Percentiles rank a stretch among this genome's conserved stretches.
Evolutionary conservation across 1,140 invertebrate genomes (phyloP).

Genomic region (Trichonephila inaurata): DNA sequence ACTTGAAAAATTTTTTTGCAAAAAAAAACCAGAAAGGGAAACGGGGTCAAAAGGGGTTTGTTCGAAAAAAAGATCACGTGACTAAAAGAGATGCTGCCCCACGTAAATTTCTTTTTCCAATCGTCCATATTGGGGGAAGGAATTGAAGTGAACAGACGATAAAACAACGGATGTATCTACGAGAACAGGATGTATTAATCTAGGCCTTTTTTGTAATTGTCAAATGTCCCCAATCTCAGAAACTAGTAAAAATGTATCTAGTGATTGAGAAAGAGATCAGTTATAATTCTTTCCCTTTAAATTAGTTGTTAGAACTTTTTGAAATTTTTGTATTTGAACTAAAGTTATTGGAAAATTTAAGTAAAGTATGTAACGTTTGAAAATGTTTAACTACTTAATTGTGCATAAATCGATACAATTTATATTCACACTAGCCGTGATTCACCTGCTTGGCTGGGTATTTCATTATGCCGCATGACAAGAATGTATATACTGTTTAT

Average conservation of each 20-base stretch:
- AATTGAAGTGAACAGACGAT: background rate
- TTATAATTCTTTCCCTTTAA: background rate
- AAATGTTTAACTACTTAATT: too few relatives aligned
- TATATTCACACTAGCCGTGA: too few relatives aligned
- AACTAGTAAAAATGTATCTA: background rate
- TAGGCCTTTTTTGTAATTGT: background rate
- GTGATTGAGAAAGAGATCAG: background rate
- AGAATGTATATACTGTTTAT: too few relatives aligned
- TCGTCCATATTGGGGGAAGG: background rate
- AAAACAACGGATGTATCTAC: background rate
- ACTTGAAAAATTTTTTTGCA: background rate
- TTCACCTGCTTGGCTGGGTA: too few relatives aligned
- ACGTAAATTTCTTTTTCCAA: background rate
- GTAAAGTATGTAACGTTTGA: background rate
- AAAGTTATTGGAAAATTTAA: background rate
- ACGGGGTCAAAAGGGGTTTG: background rate
- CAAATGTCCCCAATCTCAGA: background rate
- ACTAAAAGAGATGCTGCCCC: background rate
- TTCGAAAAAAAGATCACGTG: slow-evolving; percentile 13
- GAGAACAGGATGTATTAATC: background rate
- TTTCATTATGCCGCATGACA: too few relatives aligned
- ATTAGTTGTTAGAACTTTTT: background rate
- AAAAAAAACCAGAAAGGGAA: background rate
- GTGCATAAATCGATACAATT: too few relatives aligned
- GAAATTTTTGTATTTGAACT: background rate